Base-by-base conservation (phyloP, 1,140 invertebrate genomes). In the Drosophila nannoptera region DNA sequence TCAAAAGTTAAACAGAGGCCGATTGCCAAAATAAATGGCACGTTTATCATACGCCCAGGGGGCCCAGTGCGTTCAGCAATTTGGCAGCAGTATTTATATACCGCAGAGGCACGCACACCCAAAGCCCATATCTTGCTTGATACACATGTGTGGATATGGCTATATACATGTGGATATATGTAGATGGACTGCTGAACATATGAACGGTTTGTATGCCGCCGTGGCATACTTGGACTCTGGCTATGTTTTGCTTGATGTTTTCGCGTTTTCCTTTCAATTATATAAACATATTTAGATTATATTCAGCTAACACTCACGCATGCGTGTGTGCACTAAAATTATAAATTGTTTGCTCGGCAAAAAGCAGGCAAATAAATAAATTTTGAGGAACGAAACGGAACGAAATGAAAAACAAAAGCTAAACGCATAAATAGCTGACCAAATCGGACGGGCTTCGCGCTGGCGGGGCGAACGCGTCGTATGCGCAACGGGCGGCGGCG, bases 231-330 rank as follows among this genome's bases (percentile, higher is more conserved):
- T 75, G 53, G 69, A 50, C 38, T 59, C 14, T 67, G 40, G 48
- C 55, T 75, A 71, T 68, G 73, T 63, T 75, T 63, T 66, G 78
- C 75, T 82, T 67, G 74, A 73, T 84, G 81, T 70, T 83, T 83
- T 83, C 80, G 76, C 74, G 70, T 82, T 81, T 81, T 78, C 75
- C 74, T 82, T 82, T 83, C 80, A 83, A 83, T 83, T 84, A 83
- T 80, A 83, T 83, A 83, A 83, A 83, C 80, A 83, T 80, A 84
- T 84, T 83, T 80, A 67, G 80, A 84, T 83, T 84, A 73, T 80
- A 76, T 84, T 80, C 76, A 76, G 76, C 70, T 75, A 81, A 80
- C 69, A 61, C 58, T 61, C 46, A 60, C 16, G 48, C 33, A 63
- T 73, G 59, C 45, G 78, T 76, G 78, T 81, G 74, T 77, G 78